Evolutionary conservation across 2,113 vertebrate species (phyloP).

Genomic region (Notothenia coriiceps): DNA sequence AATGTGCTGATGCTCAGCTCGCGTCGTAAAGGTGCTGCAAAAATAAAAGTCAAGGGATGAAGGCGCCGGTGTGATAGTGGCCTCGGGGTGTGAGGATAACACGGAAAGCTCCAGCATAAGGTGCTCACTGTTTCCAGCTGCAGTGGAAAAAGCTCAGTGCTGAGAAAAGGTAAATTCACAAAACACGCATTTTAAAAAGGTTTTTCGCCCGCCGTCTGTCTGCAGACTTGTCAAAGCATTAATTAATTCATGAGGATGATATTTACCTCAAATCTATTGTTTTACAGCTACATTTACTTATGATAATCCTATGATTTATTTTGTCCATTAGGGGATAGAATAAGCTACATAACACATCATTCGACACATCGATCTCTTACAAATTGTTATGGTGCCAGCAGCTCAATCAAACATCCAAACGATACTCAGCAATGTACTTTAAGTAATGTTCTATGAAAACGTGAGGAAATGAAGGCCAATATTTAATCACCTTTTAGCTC

Average conservation of each 20-base stretch:
- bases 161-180: not conserved
- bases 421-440: not conserved
- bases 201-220: too few relatives aligned
- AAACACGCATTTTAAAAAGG: too few relatives aligned
- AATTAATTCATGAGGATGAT: not conserved
- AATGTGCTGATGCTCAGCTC: constrained; percentile 55
- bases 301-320: too few relatives aligned
- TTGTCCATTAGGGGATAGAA: too few relatives aligned
- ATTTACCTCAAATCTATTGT: not conserved
- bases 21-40: constrained; percentile 27
- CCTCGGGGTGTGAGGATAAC: constrained; percentile 30
- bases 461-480: not conserved
- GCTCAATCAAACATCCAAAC: too few relatives aligned
- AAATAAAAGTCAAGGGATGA: constrained; percentile 37
- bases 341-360: too few relatives aligned
- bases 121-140: constrained; percentile 10
- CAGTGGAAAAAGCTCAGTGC: constrained; percentile 9
- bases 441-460: not conserved
- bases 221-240: too few relatives aligned
- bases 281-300: too few relatives aligned
- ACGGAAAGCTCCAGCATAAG: constrained; percentile 9
- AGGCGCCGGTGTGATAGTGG: constrained; percentile 10
- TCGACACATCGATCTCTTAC: too few relatives aligned
- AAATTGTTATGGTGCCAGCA: too few relatives aligned
- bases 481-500: not conserved